These are phyloP conservation scores for Trissolcus japonicus DNA, from an alignment of 2,888 invertebrate genomes.

Conservation along the genomic window DNA sequence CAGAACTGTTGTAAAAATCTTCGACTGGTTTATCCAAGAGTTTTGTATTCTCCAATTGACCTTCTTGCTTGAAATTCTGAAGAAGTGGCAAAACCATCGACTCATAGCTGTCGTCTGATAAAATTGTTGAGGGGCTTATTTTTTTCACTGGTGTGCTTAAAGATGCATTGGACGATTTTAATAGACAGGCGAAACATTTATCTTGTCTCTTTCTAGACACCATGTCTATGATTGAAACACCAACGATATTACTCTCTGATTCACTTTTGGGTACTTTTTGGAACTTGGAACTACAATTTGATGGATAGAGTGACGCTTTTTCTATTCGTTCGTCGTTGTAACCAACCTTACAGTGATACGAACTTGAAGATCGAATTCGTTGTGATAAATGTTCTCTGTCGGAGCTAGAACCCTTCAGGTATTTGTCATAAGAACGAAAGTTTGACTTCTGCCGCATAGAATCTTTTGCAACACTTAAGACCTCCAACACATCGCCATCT, in stretches of 20 bases:
- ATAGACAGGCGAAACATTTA: conserved; percentile 70
- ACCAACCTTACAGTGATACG: no score
- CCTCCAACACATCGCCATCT: conserved; percentile 19
- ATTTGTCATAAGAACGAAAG: not conserved
- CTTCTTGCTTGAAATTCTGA: conserved; percentile 8
- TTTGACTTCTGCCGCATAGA: not conserved
- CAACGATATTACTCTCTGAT: conserved; percentile 33
- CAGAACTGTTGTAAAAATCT: not conserved
- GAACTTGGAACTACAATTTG: no score
- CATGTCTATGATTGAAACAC: conserved; percentile 65
- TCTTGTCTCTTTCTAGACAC: conserved; percentile 65
- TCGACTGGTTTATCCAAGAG: no score
- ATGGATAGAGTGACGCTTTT: no score
- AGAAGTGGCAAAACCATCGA: conserved; percentile 47
- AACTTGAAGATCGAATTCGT: no score
- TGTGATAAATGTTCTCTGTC: not conserved
- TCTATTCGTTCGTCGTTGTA: no score
- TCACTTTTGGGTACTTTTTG: no score
- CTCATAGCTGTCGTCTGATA: conserved; percentile 49
- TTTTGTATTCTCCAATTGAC: not conserved
- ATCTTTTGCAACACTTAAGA: not conserved
- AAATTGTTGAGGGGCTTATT: conserved; percentile 1
- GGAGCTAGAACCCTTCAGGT: not conserved
- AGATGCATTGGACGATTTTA: conserved; percentile 58
- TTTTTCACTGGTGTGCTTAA: not conserved